Evolutionary conservation across 2,797 vertebrate species (phyloP).

Genomic region (Pseudochirops cupreus): DNA sequence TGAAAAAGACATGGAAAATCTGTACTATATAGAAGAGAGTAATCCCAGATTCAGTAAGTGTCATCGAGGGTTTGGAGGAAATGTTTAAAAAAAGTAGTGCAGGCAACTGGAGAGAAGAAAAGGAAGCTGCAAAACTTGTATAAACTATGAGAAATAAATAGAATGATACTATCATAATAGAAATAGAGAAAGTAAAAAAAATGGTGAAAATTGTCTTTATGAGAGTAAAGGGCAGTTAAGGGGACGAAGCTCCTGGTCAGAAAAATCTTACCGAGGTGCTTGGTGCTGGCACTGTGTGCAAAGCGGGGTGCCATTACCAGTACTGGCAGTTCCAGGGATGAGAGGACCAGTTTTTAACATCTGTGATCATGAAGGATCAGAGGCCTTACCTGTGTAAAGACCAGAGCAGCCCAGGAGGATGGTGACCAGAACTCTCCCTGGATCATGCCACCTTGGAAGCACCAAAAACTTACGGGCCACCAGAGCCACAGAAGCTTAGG

Average conservation of each 20-base stretch:
- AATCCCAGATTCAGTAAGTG: constrained; percentile 9
- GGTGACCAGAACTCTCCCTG: neutral
- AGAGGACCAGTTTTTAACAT: neutral
- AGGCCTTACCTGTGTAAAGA: neutral
- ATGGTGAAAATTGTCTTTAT: neutral
- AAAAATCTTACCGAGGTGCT: neutral
- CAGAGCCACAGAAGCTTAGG: neutral
- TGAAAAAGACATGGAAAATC: constrained; percentile 12
- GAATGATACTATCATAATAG: neutral
- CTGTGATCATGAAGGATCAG: neutral
- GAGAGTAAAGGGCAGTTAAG: neutral
- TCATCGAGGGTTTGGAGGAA: neutral
- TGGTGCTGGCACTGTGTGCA: neutral
- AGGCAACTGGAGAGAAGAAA: neutral
- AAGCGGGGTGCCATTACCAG: neutral
- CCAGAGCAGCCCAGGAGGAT: neutral
- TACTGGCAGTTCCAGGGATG: neutral
- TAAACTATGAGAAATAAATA: neutral
- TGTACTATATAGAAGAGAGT: constrained; percentile 24
- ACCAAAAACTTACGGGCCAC: neutral
- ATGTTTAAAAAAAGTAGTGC: neutral
- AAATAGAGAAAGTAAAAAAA: constrained; percentile 16
- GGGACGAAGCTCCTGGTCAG: neutral
- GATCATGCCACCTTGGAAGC: neutral
- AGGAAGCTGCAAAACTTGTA: neutral